phyloP scores from a whole-genome alignment of 2,113 vertebrate genomes.

The Corythaeola cristata region DNA sequence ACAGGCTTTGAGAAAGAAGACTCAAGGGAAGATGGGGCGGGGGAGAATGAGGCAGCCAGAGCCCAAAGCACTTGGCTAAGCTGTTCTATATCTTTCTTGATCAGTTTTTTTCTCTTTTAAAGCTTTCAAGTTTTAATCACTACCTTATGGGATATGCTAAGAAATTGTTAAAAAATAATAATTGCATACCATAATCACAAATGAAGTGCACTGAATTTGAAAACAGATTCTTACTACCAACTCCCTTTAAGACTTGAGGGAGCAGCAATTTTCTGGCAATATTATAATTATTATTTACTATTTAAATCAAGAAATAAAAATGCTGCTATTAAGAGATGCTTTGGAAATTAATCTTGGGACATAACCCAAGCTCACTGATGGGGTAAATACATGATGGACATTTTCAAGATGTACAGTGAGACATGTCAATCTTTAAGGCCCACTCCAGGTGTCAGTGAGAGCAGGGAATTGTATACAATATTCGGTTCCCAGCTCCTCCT shows the following conservation, averaged over 20 bases:
- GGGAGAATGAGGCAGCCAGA: background rate
- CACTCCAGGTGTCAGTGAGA: background rate
- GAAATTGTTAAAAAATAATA: conserved; percentile 44
- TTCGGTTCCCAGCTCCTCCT: background rate
- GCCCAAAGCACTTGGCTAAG: conserved; percentile 46
- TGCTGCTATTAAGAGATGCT: background rate
- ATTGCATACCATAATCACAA: conserved; percentile 34
- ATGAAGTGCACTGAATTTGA: conserved; percentile 35
- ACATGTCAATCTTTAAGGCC: background rate
- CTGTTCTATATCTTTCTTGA: conserved; percentile 13
- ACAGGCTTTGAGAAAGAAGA: background rate
- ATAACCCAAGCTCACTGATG: background rate
- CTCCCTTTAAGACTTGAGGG: conserved; percentile 25
- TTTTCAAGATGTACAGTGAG: background rate
- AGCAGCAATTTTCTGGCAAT: background rate
- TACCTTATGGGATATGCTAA: conserved; percentile 42
- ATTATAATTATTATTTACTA: conserved; percentile 18
- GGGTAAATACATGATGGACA: background rate
- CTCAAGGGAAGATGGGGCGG: background rate
- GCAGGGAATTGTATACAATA: background rate
- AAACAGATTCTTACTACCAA: background rate
- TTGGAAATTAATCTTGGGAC: background rate
- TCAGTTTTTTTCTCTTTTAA: conserved; percentile 17
- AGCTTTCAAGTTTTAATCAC: conserved; percentile 67
- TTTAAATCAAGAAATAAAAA: conserved; percentile 4